Conservation (phyloP, 1,140 invertebrate genomes). For the Oscheius sp. region DNA sequence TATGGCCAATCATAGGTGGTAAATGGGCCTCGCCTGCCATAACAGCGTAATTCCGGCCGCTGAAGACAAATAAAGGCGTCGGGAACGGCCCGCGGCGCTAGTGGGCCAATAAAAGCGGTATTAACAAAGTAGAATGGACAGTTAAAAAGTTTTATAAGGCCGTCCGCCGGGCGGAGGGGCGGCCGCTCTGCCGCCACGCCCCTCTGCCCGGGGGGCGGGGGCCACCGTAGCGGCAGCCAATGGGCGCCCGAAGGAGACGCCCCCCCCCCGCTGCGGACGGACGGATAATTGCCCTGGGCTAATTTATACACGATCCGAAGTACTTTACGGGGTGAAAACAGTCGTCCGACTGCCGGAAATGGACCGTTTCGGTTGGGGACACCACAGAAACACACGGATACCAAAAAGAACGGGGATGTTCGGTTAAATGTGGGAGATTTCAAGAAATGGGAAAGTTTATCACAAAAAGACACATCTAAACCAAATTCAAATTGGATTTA, state of each 20-base stretch:
- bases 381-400: background rate
- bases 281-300: too few species aligned
- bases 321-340: too few species aligned
- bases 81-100: background rate
- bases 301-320: too few species aligned
- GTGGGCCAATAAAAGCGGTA: background rate
- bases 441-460: too few species aligned
- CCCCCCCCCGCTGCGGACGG: too few species aligned
- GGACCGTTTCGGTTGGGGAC: background rate
- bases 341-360: background rate
- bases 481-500: too few species aligned
- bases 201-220: background rate
- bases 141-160: constrained; percentile 14
- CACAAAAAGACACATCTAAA: too few species aligned
- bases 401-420: too few species aligned
- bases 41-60: background rate
- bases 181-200: background rate
- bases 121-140: background rate
- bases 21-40: background rate
- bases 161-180: background rate
- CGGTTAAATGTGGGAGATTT: too few species aligned
- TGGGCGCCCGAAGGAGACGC: too few species aligned
- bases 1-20: constrained; percentile 13
- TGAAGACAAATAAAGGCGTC: background rate
- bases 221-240: background rate